These are phyloP conservation scores for Delichon dasypus DNA, from an alignment of 2,797 vertebrate genomes.

Conservation along the genomic window DNA sequence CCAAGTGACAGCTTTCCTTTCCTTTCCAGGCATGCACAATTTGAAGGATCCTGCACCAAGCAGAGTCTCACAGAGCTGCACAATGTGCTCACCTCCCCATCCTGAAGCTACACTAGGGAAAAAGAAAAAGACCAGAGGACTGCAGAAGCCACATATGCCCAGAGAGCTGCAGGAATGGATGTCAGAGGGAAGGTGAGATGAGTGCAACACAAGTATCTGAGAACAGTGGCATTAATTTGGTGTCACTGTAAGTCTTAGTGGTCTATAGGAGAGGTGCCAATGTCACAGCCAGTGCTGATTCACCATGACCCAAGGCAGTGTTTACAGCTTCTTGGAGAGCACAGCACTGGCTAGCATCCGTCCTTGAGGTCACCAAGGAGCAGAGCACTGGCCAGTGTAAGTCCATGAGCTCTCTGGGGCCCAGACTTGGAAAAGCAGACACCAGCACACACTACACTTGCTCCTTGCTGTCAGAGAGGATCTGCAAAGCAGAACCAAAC, in stretches of 20 bases:
- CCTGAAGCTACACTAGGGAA: background rate
- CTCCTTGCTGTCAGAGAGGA: background rate
- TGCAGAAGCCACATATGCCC: background rate
- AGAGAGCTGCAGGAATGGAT: background rate
- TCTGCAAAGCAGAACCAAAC: background rate
- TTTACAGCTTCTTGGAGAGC: background rate
- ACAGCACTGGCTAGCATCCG: background rate
- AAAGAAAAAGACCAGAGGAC: background rate
- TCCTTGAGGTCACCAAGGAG: background rate
- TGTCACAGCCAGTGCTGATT: background rate
- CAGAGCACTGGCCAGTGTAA: background rate
- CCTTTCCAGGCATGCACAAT: background rate
- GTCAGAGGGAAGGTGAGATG: background rate
- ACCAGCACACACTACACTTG: background rate
- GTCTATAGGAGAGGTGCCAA: background rate
- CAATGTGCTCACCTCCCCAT: background rate
- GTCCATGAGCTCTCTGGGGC: background rate
- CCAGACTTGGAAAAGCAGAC: background rate
- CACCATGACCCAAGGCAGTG: background rate
- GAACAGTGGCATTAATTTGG: background rate
- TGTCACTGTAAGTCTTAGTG: background rate
- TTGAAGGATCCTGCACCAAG: background rate
- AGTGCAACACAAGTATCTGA: background rate
- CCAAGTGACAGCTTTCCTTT: background rate
- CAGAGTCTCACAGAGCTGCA: background rate